Base-by-base conservation (phyloP, 2,888 invertebrate genomes). In the Phyto melanocephala region DNA sequence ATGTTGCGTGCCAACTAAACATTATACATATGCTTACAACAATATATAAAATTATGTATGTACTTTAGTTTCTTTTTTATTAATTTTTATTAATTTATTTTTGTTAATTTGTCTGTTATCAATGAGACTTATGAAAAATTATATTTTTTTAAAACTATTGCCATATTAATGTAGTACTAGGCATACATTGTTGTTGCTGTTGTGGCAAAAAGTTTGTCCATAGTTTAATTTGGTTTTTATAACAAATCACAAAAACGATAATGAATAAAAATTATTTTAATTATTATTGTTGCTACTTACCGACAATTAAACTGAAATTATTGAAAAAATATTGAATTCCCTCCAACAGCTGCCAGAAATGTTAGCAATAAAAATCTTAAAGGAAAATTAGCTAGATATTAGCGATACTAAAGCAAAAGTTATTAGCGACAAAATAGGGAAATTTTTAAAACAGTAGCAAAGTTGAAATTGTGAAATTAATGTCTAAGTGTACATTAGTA, bases 31-130 rank as follows among this genome's bases (percentile, higher is more conserved):
- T 70, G 58, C 45, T 72, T 76, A 22, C 54, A 56, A 58, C 68
- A 70, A 78, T 56, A 78, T 81, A 63, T 78, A 68, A 74, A 78
- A 74, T 78, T 70, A 81, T 81, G 63, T 74, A 77, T 81, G 68
- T 77, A 77, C 56, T 68, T 77, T n/a, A 58, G 47, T 42, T 79
- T 58, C 2, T 50, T 60, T 40, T 68, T 68, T 13, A 60, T 2
- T n/a, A n/a, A n/a, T n/a, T 76, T 67, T 63, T 1, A 6, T 24
- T 56, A n/a, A 56, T 28, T 40, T 2, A 15, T 11, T 50, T 62
- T 33, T 33, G 28, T 33, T 24, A 42, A 68, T 33, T 68, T 76
- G 50, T 68, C 60, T 40, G 22, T 72, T 78, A 81, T 81, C 74
- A 81, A 37, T 74, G 42, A 68, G 74, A 56, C 63, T 81, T 70